A percentile compares a stretch with the other conserved stretches of the same genome.
phyloP scores from a whole-genome alignment of 2,888 invertebrate species.

The Spatulosminthurus flaviceps region DNA sequence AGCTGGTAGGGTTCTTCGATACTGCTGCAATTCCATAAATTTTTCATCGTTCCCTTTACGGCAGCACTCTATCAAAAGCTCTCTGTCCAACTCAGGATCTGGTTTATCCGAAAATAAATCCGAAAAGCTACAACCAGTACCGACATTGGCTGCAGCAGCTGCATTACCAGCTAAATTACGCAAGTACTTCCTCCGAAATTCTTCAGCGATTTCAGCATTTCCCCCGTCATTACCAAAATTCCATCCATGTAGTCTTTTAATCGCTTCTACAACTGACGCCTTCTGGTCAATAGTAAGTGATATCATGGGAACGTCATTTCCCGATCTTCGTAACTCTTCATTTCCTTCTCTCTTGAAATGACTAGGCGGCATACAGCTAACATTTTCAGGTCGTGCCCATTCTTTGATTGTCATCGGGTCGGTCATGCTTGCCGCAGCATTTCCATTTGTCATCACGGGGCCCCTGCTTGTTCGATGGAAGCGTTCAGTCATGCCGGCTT shows the following conservation, averaged over 20 bases:
- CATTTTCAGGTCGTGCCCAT: no score
- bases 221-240: neutral
- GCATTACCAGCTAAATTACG: conserved; percentile 42
- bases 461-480: no score
- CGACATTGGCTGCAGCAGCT: conserved; percentile 8
- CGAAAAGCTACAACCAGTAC: neutral
- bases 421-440: no score
- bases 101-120: conserved; percentile 22
- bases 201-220: neutral
- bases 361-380: no score
- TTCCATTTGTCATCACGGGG: no score
- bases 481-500: no score
- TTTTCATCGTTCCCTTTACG: conserved; percentile 18
- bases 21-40: conserved; percentile 71
- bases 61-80: neutral
- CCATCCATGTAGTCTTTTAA: neutral
- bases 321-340: no score
- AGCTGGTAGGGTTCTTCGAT: conserved; percentile 76
- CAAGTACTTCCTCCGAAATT: conserved; percentile 39
- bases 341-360: no score
- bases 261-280: neutral
- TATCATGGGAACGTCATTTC: no score
- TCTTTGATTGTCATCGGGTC: no score
- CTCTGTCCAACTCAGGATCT: conserved; percentile 31
- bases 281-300: neutral